A percentile compares a stretch with the other conserved stretches of the same genome.
These are phyloP conservation scores for Hormaphis cornu DNA, from an alignment of 1,140 invertebrate species.

Conservation along the genomic window DNA sequence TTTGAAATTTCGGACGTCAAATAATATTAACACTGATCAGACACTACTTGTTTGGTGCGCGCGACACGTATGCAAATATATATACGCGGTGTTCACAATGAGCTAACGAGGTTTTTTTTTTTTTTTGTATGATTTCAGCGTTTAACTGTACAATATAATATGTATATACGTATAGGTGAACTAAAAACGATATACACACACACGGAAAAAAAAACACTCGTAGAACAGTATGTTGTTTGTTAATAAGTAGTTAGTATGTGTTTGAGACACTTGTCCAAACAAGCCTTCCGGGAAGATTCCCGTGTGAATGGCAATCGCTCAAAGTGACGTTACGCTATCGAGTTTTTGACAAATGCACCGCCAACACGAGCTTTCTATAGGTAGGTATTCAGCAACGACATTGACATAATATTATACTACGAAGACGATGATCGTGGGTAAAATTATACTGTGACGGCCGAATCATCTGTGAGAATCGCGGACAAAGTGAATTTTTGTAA, in stretches of 20 bases:
- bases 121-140: too few species aligned
- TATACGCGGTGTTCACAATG: background rate
- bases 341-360: slow-evolving; percentile 9
- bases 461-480: background rate
- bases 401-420: background rate
- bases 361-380: background rate
- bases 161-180: too few species aligned
- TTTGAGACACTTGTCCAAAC: slow-evolving; percentile 20
- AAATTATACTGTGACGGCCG: background rate
- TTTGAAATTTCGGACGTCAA: background rate
- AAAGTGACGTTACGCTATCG: background rate
- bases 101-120: slow-evolving; percentile 14
- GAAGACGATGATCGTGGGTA: too few species aligned
- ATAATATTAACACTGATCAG: slow-evolving; percentile 17
- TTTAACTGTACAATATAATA: background rate
- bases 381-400: background rate
- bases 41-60: background rate
- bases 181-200: too few species aligned
- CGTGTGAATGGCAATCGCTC: slow-evolving; percentile 17
- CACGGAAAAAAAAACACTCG: too few species aligned
- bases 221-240: background rate
- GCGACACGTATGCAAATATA: slow-evolving; percentile 7
- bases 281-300: slow-evolving; percentile 19
- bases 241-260: slow-evolving; percentile 23
- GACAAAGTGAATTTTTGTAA: background rate